Evolutionary conservation across 2,113 vertebrate genomes (phyloP), one percentile per base, ranked within the genome.

Genomic region (Sander lucioperca): DNA sequence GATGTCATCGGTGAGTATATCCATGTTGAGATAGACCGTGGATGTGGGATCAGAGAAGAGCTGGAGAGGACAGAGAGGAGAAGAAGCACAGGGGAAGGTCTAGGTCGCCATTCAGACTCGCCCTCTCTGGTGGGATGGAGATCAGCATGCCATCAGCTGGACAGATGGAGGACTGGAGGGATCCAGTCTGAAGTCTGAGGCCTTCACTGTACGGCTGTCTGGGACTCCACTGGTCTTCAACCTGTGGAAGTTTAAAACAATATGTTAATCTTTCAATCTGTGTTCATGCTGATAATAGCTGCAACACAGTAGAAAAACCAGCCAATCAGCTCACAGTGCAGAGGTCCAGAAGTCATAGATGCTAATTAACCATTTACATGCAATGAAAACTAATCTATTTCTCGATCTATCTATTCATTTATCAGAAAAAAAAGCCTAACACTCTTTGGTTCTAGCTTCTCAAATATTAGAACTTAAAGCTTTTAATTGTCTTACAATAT

Each of bases 111-210:
- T 70, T 81, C 67, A 92, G 50, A 83, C 77, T 63, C 8, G 59
- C 51, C 77, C 82, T 61, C 62, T 71, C 50, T 33, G 76, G 13
- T 47, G 59, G 39, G 14, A 10, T 70, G 67, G 23, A 59, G 64
- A 74, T 78, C 16, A 1, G 75, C 89, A 85, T 67, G 82, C 70
- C 92, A 89, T 93, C 81, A 57, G 79, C 58, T 78, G 72, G 47
- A 66, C 39, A 43, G 10, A 10, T 43, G 39, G 73, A 67, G 53
- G 65, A 30, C 16, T 19, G 75, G 47, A 36, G 5, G 43, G 39
- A 11, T 43, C 39, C 39, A 43, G 39, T 11, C 54, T 57, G 57
- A 72, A 63, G 71, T 78, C 50, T 11, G 19, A 33, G 23, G 18
- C 43, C 39, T 67, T 68, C n/a, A 36, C 53, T 39, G 58, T 2